Percentiles rank a stretch among this genome's conserved stretches.
Conservation (phyloP, 1,140 invertebrate genomes). For the Brachionus koreanus region DNA sequence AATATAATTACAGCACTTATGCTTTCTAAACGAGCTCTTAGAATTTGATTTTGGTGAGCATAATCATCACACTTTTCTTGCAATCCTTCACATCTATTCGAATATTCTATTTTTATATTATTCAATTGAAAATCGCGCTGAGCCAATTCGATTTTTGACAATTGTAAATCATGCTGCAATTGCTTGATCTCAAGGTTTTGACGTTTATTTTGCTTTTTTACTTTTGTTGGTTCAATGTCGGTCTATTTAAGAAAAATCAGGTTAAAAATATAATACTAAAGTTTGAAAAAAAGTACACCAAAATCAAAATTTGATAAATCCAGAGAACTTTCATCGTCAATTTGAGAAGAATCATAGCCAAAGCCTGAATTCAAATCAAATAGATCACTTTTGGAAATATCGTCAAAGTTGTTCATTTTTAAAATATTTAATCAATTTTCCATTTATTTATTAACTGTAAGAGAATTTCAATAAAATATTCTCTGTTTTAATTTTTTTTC, state of each 20-base stretch:
- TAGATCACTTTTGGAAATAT: slow-evolving; percentile 7
- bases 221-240: neutral
- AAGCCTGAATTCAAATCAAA: neutral
- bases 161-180: slow-evolving; percentile 56
- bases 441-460: neutral
- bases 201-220: slow-evolving; percentile 34
- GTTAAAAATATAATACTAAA: neutral
- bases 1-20: neutral
- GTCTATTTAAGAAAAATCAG: neutral
- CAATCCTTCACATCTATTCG: slow-evolving; percentile 54
- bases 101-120: slow-evolving; percentile 55
- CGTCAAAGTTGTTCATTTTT: slow-evolving; percentile 16
- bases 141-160: slow-evolving; percentile 58
- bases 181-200: slow-evolving; percentile 54
- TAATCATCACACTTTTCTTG: slow-evolving; percentile 57
- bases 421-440: neutral
- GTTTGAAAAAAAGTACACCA: neutral
- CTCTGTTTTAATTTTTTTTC: neutral
- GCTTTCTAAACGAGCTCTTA: slow-evolving; percentile 48
- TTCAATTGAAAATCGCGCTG: slow-evolving; percentile 56
- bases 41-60: slow-evolving; percentile 56
- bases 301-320: slow-evolving; percentile 33
- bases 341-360: neutral
- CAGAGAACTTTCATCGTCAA: slow-evolving; percentile 19
- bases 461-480: neutral